Evolutionary conservation across 1,140 invertebrate genomes (phyloP).

Genomic region (Neotoxoptera formosana): DNA sequence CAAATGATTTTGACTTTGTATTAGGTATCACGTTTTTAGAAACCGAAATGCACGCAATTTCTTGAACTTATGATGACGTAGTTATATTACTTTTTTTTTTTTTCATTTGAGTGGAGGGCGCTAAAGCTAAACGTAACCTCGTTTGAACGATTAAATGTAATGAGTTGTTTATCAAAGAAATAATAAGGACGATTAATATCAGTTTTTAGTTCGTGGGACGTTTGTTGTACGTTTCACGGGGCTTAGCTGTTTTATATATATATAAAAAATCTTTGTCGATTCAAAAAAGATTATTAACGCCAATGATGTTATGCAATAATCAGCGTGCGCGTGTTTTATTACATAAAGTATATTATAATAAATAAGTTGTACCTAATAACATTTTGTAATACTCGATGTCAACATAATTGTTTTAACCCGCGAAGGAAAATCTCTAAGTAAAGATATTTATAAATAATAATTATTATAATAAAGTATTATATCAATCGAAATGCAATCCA

Average conservation of each 20-base stretch:
- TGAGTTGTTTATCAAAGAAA: conserved; percentile 1
- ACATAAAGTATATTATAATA: background rate
- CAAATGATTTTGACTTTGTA: background rate
- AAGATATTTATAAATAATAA: background rate
- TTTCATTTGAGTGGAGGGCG: background rate
- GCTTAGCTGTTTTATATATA: background rate
- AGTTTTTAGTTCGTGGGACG: conserved; percentile 30
- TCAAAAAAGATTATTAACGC: conserved; percentile 30
- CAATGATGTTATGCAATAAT: background rate
- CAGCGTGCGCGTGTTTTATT: background rate
- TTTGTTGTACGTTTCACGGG: background rate
- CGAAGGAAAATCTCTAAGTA: background rate
- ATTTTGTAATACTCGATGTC: background rate
- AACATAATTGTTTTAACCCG: background rate
- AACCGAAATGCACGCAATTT: background rate
- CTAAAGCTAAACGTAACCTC: conserved; percentile 1
- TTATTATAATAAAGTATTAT: conserved; percentile 1
- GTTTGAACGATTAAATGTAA: conserved; percentile 21
- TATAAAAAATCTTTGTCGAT: background rate
- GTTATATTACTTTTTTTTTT: background rate
- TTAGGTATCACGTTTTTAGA: background rate
- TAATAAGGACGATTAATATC: conserved; percentile 33
- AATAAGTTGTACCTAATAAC: background rate
- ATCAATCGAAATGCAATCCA: background rate
- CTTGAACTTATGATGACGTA: background rate